Percentiles rank a stretch among this genome's conserved stretches.
phyloP scores from a whole-genome alignment of 1,140 invertebrate species.

The Hypsibius dujardini region DNA sequence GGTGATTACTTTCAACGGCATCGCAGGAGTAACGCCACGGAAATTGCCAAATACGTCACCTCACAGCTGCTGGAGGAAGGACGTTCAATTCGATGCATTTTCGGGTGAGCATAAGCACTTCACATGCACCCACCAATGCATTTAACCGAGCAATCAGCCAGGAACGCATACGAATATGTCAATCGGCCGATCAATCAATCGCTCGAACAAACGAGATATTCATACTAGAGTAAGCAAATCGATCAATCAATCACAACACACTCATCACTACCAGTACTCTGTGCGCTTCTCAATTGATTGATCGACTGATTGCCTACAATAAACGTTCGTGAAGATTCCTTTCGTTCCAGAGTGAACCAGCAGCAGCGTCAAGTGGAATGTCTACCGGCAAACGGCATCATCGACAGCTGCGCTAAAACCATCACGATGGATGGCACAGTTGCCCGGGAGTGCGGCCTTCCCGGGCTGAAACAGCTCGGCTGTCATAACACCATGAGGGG shows the following conservation, averaged over 20 bases:
- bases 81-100: constrained; percentile 11
- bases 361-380: constrained; percentile 16
- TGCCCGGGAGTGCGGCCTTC: neutral
- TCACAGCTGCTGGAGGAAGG: constrained; percentile 10
- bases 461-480: neutral
- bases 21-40: neutral
- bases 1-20: constrained; percentile 6
- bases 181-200: neutral
- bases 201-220: neutral
- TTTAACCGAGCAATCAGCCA: neutral
- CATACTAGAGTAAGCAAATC: neutral
- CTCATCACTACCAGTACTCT: neutral
- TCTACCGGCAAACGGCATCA: neutral
- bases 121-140: neutral
- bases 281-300: neutral
- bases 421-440: neutral
- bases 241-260: neutral
- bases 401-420: constrained; percentile 9
- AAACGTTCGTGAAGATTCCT: neutral
- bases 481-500: neutral
- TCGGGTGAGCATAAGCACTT: constrained; percentile 5
- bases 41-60: neutral
- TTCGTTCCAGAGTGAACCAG: neutral
- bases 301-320: neutral
- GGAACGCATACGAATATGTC: neutral